Base-by-base conservation (phyloP, 2,113 vertebrate genomes). In the Hystrix brachyura region DNA sequence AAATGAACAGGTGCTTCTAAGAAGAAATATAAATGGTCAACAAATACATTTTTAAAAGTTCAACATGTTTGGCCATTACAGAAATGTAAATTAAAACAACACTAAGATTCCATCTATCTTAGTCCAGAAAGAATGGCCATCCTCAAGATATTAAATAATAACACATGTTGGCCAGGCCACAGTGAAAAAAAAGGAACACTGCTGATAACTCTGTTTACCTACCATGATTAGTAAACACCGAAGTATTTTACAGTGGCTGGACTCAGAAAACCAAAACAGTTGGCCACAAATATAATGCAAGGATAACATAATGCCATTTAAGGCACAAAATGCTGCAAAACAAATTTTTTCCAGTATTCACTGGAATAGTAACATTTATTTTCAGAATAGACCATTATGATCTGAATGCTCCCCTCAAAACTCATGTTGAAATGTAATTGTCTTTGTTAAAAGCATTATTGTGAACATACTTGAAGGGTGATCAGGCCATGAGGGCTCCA, bases 271-370 rank as follows among this genome's bases (percentile, higher is more conserved):
- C 64, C 34, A 38, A 84, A 76, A 65, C 0, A 65, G 29, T 57
- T 12, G 32, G 21, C 64, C 34, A 82, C n/a, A 74, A 82, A 76
- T n/a, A 53, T 21, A 19, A 93, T n/a, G 5, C 6, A 87, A 86
- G 17, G 57, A 87, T n/a, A 72, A 57, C 29, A 4, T 97, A 97
- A 98, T 92, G 95, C 21, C 98, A 97, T 29, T 83, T 87, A 97
- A 94, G 92, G 51, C 87, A 8, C 97, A 98, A 97, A 98, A 94
- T 19, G 38, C 53, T 59, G 2, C 32, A 72, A 67, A 67, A 34
- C 21, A 29, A 71, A 38, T 0, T 2, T 13, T n/a, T 34, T 71
- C 29, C 23, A 82, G 1, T 97, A 97, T 97, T 97, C 93, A 97
- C 32, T 94, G 87, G 92, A 51, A 81, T 17, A 60, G 5, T 38